Evolutionary conservation across 2,113 vertebrate species (phyloP), one percentile per base, ranked within the genome.

Genomic region (Ammodytes dubius): DNA sequence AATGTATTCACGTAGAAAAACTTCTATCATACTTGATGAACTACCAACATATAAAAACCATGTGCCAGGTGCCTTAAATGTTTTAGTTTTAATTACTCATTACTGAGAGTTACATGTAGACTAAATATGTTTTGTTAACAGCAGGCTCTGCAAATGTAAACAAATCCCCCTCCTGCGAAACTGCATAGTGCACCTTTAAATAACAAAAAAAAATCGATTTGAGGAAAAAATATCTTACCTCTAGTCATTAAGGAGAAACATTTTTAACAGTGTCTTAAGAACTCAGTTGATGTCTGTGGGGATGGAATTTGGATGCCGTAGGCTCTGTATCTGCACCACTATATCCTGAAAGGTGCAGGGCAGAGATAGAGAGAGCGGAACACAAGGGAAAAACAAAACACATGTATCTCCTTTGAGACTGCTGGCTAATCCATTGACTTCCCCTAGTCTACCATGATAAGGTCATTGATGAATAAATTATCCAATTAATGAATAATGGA

Each of bases 391-490:
- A 73, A 84, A 71, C 88, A 40, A 73, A 84, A 71, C 88, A 89
- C 70, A 85, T 85, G 84, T 72, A 45, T 80, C 67, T 86, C 79
- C 71, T 71, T 61, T 42, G 75, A 71, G 84, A 73, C 47, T 15
- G 12, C 47, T 15, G 12, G 42, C 13, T 76, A 76, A 88, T 88
- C 84, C 73, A 84, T 53, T 59, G 74, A 72, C 77, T 85, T 87
- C 81, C 85, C 50, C 67, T 61, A 89, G 83, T 90, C 87, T 78
- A 81, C 81, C 74, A 76, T 6, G 91, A 92, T 91, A 93, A 93
- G 90, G 89, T 90, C 90, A 90, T 95, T 92, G 91, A 94, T 94
- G 92, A 95, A 95, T 95, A 95, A 95, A 93, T 93, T 77, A 94
- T 90, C 67, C 77, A 63, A 65, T 52, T 19, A 45, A 80, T 95